Conservation (phyloP, 2,797 vertebrate species). For the Diglossa cyanea region DNA sequence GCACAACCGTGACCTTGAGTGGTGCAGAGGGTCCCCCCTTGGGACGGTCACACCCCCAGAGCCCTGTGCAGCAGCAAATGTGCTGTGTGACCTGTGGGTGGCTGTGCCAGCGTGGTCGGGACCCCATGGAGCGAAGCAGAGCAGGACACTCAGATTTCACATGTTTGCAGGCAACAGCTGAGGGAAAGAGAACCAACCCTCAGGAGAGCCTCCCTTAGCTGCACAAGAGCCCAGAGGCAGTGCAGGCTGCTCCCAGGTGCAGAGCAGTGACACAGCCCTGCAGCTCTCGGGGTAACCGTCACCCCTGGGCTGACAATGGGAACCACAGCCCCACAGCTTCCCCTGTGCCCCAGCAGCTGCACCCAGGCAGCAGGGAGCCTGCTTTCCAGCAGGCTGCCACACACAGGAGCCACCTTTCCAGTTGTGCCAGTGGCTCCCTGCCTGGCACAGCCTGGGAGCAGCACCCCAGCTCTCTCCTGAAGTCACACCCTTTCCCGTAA, state of each 20-base stretch:
- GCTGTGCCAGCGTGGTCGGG: fast-evolving
- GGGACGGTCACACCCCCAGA: neutral
- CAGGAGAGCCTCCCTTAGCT: neutral
- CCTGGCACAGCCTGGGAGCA: neutral
- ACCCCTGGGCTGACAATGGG: fast-evolving
- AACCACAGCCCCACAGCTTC: neutral
- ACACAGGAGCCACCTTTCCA: neutral
- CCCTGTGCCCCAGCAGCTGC: neutral
- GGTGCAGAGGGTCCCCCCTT: neutral
- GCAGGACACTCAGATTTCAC: neutral
- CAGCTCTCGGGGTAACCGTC: neutral
- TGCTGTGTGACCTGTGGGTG: fast-evolving
- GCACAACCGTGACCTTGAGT: fast-evolving
- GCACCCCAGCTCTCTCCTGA: neutral
- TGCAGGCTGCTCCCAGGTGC: neutral
- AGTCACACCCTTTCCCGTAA: neutral
- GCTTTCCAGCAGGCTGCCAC: neutral
- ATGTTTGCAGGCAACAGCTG: neutral
- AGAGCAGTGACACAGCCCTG: neutral
- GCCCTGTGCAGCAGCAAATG: neutral
- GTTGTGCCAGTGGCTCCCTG: neutral
- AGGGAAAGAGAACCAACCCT: neutral
- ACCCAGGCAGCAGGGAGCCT: neutral
- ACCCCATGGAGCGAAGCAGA: fast-evolving
- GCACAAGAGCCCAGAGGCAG: neutral